Percentiles rank a stretch among this genome's conserved stretches.
Conservation (phyloP, 2,113 vertebrate species). For the Nycticebus coucang region DNA sequence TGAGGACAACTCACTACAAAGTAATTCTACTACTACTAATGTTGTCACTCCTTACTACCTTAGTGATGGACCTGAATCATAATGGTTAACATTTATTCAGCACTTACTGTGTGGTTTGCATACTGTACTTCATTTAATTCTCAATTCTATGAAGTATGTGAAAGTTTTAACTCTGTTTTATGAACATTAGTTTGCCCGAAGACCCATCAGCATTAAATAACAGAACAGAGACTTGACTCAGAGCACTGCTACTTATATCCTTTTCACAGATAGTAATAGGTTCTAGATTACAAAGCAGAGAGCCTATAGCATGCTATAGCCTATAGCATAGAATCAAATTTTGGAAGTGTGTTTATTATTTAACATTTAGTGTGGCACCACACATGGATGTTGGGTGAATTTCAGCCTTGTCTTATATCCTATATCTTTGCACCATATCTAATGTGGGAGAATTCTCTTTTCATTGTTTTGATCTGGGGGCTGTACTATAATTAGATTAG, state of each 20-base stretch:
- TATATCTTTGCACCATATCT: background rate
- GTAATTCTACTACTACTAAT: conserved; percentile 11
- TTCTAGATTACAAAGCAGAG: background rate
- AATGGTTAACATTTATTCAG: background rate
- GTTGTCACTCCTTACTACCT: background rate
- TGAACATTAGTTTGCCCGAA: background rate
- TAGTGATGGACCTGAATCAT: background rate
- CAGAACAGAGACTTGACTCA: background rate
- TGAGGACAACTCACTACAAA: conserved; percentile 22
- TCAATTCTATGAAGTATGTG: background rate
- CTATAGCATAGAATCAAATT: background rate
- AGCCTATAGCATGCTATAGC: background rate
- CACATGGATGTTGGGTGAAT: background rate
- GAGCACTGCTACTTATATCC: background rate
- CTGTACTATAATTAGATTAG: background rate
- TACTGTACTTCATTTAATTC: background rate
- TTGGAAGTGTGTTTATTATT: background rate
- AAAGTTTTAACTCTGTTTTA: background rate
- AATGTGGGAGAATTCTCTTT: background rate
- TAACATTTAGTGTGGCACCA: background rate
- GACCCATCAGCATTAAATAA: background rate
- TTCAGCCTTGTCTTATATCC: background rate
- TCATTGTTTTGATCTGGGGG: background rate
- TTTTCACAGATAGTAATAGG: background rate
- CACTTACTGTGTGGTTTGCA: background rate